Base-by-base conservation (phyloP, 1,140 invertebrate species). In the Temnothorax longispinosus region DNA sequence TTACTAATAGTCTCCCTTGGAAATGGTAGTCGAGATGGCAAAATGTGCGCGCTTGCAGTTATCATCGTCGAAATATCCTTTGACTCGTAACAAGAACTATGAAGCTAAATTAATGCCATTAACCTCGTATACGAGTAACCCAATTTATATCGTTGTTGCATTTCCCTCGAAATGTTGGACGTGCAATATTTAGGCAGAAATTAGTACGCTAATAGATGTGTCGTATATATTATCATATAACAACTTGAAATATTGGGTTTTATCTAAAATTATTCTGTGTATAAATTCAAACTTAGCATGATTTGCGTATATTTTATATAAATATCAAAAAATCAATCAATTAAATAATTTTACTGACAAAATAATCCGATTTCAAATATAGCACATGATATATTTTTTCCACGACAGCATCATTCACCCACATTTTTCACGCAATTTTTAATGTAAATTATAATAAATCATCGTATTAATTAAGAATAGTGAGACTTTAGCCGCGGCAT, bases 61-160 rank as follows among this genome's bases (percentile, higher is more conserved):
- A 62, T 88, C 86, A 71, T 62, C 27, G 77, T 52, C 78, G 35
- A 58, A 15, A 76, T 58, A 87, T 54, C 82, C 75, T 85, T 67
- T 69, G 27, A 38, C 50, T 67, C 13, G 58, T 56, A 82, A 77
- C 82, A 88, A 89, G 78, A 65, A 77, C 65, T 60, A 50, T 76
- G 21, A 56, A 47, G 74, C 58, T 71, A 86, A 86, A 86, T 87
- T 84, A 86, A 86, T 86, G 65, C 38, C 75, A 80, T 89, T 89
- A 88, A 88, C 72, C 82, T 41, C 18, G 64, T 64, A 77, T 62
- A 75, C 60, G 74, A 54, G 75, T 89, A 85, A 77, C 88, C 74
- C 62, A 74, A 80, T 89, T 71, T 75, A 67, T 75, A 50, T 44
- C 41, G 50, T 84, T 84, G 69, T 78, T 56, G 44, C 60, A 56